These are phyloP conservation scores for Hippotragus niger DNA, from an alignment of 2,113 vertebrate genomes.

Conservation along the genomic window DNA sequence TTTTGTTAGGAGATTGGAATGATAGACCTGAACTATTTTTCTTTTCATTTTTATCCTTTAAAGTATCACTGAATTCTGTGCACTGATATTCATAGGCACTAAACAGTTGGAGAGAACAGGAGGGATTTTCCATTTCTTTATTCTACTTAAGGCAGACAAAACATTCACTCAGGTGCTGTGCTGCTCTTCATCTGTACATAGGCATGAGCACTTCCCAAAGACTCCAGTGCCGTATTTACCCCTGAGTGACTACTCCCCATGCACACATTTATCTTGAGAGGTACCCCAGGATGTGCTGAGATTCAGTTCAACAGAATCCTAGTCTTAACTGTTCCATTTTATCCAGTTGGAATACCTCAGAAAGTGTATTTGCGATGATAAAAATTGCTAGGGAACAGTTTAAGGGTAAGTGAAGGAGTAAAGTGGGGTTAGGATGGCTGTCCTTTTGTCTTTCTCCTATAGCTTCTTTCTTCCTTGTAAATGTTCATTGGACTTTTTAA, in stretches of 20 bases:
- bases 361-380: neutral
- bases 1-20: conserved; percentile 52
- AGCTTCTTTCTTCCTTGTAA: conserved; percentile 17
- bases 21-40: conserved; percentile 50
- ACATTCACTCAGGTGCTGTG: neutral
- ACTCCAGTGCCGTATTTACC: neutral
- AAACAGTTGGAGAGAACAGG: conserved; percentile 47
- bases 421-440: neutral
- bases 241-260: neutral
- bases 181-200: neutral
- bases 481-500: conserved; percentile 31
- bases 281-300: neutral
- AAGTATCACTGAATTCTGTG: conserved; percentile 13
- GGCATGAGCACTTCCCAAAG: neutral
- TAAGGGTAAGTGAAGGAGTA: neutral
- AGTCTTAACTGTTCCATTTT: conserved; percentile 32
- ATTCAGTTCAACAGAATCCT: neutral
- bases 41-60: conserved; percentile 45
- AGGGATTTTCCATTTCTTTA: conserved; percentile 45
- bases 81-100: conserved; percentile 24
- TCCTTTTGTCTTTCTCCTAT: neutral
- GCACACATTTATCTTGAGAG: neutral
- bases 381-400: neutral
- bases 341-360: neutral
- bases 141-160: neutral